Evolutionary conservation across 2,797 vertebrate genomes (phyloP), one percentile per base, ranked within the genome.

Genomic region (Syndactyla subalaris): DNA sequence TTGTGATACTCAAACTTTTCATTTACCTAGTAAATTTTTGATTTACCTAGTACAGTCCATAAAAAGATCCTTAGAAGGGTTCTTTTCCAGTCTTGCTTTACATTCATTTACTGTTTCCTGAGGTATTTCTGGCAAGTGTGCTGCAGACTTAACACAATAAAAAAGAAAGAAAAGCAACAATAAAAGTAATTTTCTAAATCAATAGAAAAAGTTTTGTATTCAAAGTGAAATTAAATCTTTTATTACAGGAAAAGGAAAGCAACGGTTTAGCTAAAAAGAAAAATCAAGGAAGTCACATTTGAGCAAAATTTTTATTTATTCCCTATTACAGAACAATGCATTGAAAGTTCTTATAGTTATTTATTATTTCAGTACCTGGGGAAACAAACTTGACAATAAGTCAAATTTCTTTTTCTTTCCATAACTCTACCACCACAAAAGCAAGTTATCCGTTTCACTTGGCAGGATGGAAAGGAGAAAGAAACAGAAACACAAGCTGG

Each of bases 21-120:
- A 94, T 98, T 96, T 97, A 99, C 99, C 98, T 98, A 75, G 97
- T 97, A 95, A 41, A 41, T 9, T 18, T 52, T 61, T 30, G 83
- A 94, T 98, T 96, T 97, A 99, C 99, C 98, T 98, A 75, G 97
- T 97, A 95, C 99, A 99, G 88, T 98, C 98, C 91, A 98, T 97
- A 89, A 99, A 99, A 95, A 98, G 97, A 73, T 99, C 99, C 95
- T 98, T 99, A 96, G 98, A 98, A 38, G 98, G 98, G 93, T 92
- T 98, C 96, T 98, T 98, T 93, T 98, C 98, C 97, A 99, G 97
- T 91, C 96, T 98, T 96, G 98, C 97, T 95, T 98, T 98, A 97
- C 99, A 99, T 74, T 98, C 98, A 46, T 91, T 97, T n/a, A 99
- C 98, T 57, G 98, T 96, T 76, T 97, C 98, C 92, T 98, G 97